phyloP scores from a whole-genome alignment of 2,113 vertebrate genomes.

The Equus quagga region DNA sequence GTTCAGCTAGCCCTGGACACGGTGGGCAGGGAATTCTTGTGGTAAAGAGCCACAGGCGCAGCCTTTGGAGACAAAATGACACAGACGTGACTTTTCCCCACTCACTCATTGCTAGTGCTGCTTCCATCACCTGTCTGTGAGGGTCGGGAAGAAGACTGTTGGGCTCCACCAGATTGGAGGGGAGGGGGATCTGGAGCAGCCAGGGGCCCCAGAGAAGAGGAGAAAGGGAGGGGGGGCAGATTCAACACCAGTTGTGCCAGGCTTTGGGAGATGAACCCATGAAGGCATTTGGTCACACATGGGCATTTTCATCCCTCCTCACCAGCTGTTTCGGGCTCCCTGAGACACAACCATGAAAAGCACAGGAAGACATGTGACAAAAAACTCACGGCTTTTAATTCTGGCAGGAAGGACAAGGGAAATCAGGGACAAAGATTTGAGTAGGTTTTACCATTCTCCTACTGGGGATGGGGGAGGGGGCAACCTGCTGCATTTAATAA shows the following conservation, averaged over 20 bases:
- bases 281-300: neutral
- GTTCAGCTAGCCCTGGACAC: neutral
- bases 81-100: constrained; percentile 86
- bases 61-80: constrained; percentile 88
- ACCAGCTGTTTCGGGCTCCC: neutral
- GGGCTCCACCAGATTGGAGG: neutral
- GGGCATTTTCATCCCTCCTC: neutral
- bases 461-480: neutral
- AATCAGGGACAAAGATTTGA: neutral
- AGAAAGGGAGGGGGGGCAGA: neutral
- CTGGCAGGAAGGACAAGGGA: constrained; percentile 21
- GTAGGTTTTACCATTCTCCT: constrained; percentile 31
- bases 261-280: neutral
- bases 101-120: constrained; percentile 85
- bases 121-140: constrained; percentile 86
- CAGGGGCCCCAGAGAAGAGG: neutral
- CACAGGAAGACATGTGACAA: constrained; percentile 38
- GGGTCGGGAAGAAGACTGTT: neutral
- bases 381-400: constrained; percentile 54
- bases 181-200: neutral
- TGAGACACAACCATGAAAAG: neutral
- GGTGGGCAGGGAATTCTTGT: constrained; percentile 79
- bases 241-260: neutral
- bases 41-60: constrained; percentile 87
- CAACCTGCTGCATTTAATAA: neutral